phyloP scores from a whole-genome alignment of 2,113 vertebrate genomes.

The Marmota monax region DNA sequence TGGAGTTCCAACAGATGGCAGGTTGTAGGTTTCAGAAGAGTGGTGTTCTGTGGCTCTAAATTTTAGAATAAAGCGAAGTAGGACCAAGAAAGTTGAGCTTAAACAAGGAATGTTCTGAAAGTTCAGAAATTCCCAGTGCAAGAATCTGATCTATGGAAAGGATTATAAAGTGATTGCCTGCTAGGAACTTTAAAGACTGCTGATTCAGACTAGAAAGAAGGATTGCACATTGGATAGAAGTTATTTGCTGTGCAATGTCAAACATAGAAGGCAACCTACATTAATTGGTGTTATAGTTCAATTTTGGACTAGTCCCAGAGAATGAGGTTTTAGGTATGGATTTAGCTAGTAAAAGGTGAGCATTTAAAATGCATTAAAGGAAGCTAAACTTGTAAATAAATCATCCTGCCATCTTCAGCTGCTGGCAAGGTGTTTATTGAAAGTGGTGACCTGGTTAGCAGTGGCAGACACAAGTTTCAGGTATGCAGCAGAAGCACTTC shows the following conservation, averaged over 20 bases:
- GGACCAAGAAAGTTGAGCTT: neutral
- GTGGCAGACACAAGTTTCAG: slow-evolving; percentile 17
- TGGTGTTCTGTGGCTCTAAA: neutral
- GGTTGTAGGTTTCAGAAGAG: neutral
- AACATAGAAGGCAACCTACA: slow-evolving; percentile 69
- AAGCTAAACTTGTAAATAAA: slow-evolving; percentile 50
- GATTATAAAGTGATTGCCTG: neutral
- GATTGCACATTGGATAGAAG: slow-evolving; percentile 68
- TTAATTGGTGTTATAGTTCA: slow-evolving; percentile 80
- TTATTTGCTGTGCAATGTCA: slow-evolving; percentile 76
- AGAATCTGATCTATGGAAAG: neutral
- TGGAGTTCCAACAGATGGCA: neutral
- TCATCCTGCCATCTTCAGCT: neutral
- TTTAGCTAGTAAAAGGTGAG: slow-evolving; percentile 60
- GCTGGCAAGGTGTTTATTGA: neutral
- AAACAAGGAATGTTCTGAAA: neutral
- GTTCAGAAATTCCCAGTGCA: neutral
- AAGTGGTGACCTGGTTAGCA: slow-evolving; percentile 56
- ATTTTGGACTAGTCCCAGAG: slow-evolving; percentile 56
- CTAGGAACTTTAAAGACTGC: neutral
- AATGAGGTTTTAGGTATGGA: neutral
- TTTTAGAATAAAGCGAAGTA: neutral
- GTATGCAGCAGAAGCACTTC: neutral
- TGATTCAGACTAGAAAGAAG: neutral
- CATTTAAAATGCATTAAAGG: slow-evolving; percentile 62